These are phyloP conservation scores for Lepisosteus osseus DNA, from an alignment of 2,113 vertebrate species.

Conservation along the genomic window DNA sequence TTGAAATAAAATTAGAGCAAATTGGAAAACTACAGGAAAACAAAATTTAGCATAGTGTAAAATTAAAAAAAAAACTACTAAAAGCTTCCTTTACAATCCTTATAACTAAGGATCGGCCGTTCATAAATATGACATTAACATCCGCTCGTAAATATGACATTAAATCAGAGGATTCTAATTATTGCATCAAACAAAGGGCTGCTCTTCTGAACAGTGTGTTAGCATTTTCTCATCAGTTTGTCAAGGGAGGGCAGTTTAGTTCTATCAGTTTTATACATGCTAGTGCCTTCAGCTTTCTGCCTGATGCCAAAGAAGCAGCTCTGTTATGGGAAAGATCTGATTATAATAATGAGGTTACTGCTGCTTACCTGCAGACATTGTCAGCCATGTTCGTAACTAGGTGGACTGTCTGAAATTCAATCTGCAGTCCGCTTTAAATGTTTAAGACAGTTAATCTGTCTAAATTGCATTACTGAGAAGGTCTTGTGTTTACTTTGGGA, in stretches of 20 bases:
- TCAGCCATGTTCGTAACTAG: background rate
- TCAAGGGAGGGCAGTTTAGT: slow-evolving; percentile 3
- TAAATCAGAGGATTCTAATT: slow-evolving; percentile 18
- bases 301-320: slow-evolving; percentile 19
- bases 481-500: too few relatives aligned
- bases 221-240: slow-evolving; percentile 6
- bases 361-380: slow-evolving; percentile 26
- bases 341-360: slow-evolving; percentile 34
- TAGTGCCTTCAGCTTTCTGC: slow-evolving; percentile 17
- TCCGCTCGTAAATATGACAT: slow-evolving; percentile 5
- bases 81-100: background rate
- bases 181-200: slow-evolving; percentile 14
- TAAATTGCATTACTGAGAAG: too few relatives aligned
- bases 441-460: too few relatives aligned
- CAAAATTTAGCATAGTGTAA: too few relatives aligned
- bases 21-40: too few relatives aligned
- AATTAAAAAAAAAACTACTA: too few relatives aligned
- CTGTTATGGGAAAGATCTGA: slow-evolving; percentile 22
- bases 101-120: background rate
- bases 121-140: background rate
- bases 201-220: background rate
- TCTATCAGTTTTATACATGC: slow-evolving; percentile 13
- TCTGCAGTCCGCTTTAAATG: too few relatives aligned
- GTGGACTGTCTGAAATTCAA: too few relatives aligned
- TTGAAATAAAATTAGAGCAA: too few relatives aligned